These are phyloP conservation scores for Oeneis ivallda DNA, from an alignment of 2,888 invertebrate species.

Conservation along the genomic window DNA sequence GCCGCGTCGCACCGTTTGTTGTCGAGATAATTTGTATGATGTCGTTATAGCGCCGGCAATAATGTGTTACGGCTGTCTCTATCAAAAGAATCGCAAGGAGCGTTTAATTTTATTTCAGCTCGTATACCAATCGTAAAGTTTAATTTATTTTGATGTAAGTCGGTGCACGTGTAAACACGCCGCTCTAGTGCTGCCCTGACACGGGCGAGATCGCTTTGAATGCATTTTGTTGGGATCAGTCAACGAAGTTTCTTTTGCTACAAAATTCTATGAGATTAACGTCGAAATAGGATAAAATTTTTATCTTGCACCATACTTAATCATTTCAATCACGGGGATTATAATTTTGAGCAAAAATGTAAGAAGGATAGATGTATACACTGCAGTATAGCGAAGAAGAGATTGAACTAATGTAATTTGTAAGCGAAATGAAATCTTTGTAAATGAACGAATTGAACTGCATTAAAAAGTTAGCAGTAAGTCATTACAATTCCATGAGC, in stretches of 20 bases:
- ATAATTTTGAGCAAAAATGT: too few species aligned
- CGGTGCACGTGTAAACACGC: slow-evolving; percentile 27
- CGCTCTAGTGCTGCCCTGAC: background rate
- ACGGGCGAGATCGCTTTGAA: background rate
- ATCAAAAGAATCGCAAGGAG: slow-evolving; percentile 42
- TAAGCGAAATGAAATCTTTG: too few species aligned
- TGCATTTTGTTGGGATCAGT: background rate
- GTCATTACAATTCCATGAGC: background rate
- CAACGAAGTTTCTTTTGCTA: background rate
- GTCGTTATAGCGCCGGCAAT: slow-evolving; percentile 42
- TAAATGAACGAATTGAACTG: too few species aligned
- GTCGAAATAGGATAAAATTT: too few species aligned
- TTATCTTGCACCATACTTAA: too few species aligned
- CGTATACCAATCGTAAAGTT: slow-evolving; percentile 36
- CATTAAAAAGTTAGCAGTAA: too few species aligned
- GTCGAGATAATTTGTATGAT: slow-evolving; percentile 45
- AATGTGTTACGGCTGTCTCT: slow-evolving; percentile 42
- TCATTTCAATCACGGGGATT: too few species aligned
- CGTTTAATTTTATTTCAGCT: slow-evolving; percentile 41
- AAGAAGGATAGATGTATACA: too few species aligned
- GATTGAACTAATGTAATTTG: too few species aligned
- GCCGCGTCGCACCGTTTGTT: slow-evolving; percentile 43
- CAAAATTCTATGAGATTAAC: background rate
- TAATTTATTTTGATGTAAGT: slow-evolving; percentile 36
- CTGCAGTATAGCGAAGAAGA: too few species aligned